Base-by-base conservation (phyloP, 2,888 invertebrate genomes). In the Miltochrista miniata region DNA sequence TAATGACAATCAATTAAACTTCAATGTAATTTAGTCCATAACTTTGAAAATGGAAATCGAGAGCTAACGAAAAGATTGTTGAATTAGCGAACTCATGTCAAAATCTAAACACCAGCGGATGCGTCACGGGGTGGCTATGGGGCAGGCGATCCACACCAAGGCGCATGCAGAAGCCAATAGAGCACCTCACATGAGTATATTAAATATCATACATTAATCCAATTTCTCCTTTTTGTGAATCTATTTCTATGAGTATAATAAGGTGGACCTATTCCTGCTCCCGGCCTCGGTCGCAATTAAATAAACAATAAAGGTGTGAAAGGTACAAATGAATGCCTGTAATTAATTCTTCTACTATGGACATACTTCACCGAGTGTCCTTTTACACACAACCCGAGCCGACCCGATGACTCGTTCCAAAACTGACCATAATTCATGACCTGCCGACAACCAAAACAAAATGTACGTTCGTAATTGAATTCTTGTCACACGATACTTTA, bases 51-150 rank as follows among this genome's bases (percentile, higher is more conserved):
- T 31, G 38, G 14, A 46, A 53, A 43, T 54, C 29, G 31, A 50
- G 39, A 54, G 44, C 34, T 51, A 62, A 62, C 37, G 34, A 51
- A 62, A 60, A 64, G 44, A 46, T 53, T 56, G 61, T 58, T 65
- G 48, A 61, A 58, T 64, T 62, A 10, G 34, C 13, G 47, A 51
- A 55, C 51, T 57, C 31, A 9, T 46, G 34, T 49, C 35, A 37
- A 44, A 51, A 24, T 37, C 37, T 31, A 41, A 36, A 36, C 31
- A 36, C 9, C 38, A 24, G n/a, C n/a, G n/a, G n/a, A 24, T 24
- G 18, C 18, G 3, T 4, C 18, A 24, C 18, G 18, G 18, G 5
- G 18, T 5, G 18, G 18, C 18, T 5, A 5, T 4, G 18, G 5
- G 3, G 3, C 5, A 2, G 2, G 3, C 18, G 18, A 24, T 24